Evolutionary conservation across 2,113 vertebrate genomes (phyloP), one percentile per base, ranked within the genome.

Genomic region (Orthonyx spaldingii): DNA sequence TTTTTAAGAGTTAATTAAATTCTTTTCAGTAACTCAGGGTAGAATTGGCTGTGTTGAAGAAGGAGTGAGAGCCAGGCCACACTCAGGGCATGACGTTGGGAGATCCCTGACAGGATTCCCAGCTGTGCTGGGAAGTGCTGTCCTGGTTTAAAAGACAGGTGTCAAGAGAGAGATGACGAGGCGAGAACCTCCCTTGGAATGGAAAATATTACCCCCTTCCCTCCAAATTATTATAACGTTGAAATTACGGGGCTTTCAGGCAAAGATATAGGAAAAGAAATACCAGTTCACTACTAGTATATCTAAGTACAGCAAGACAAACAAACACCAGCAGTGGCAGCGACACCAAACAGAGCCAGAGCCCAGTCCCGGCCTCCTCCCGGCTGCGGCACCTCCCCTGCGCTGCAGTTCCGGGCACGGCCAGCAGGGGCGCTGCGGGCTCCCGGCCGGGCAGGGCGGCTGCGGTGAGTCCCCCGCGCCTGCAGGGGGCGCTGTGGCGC

Each of bases 31-130:
- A 64, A 50, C 28, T 39, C 22, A 22, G 9, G 0, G 7, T 21
- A 59, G 55, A 76, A 80, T 9, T 30, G 53, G n/a, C 44, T 41
- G 26, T 19, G 2, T 3, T 63, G 33, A n/a, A 84, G 24, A 13
- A 47, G 28, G 28, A 75, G 47, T 10, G 17, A 30, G 12, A 90
- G 57, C 19, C 53, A 19, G 1, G 4, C 21, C 59, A 28, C 1
- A 6, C 15, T 37, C 41, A 6, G 0, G 4, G 78, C 27, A 64
- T 37, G 26, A 8, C 0, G 0, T 0, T 24, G 55, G 47, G 46
- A 14, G 27, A 37, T 6, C 39, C 1, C 33, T 27, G 47, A 22
- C 30, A 56, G 42, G 50, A 75, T 64, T 64, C 41, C 49, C 2
- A 42, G 32, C 13, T 23, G 8, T 9, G 21, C 4, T 30, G 21